Conservation (phyloP, 1,140 invertebrate genomes). For the Papilio xuthus region DNA sequence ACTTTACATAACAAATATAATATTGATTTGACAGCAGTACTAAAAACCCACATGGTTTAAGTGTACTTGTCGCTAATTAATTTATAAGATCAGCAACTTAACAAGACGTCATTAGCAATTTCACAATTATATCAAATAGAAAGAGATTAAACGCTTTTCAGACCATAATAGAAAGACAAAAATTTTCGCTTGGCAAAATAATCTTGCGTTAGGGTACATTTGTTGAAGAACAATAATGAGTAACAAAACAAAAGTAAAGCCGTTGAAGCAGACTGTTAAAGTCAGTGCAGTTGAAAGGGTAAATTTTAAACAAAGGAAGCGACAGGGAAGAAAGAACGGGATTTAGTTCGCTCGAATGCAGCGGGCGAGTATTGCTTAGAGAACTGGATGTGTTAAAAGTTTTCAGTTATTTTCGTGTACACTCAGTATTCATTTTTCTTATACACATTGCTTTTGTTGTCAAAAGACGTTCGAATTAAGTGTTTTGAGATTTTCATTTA, state of each 20-base stretch:
- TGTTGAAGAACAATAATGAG: constrained; percentile 11
- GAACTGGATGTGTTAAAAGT: constrained; percentile 19
- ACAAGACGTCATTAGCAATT: too few species aligned
- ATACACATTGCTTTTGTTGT: background rate
- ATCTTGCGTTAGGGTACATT: background rate
- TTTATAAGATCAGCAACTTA: too few species aligned
- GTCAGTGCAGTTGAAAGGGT: constrained; percentile 25
- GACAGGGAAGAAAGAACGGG: constrained; percentile 21
- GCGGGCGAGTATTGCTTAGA: constrained; percentile 14
- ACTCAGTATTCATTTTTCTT: background rate
- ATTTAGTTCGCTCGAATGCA: constrained; percentile 21
- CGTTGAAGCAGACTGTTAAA: constrained; percentile 17
- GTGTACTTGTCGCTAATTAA: too few species aligned
- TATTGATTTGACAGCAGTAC: too few species aligned
- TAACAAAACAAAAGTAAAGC: constrained; percentile 25
- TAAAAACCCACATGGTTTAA: too few species aligned
- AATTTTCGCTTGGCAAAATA: background rate
- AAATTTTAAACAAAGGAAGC: constrained; percentile 25
- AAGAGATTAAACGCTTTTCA: too few species aligned
- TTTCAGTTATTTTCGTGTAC: constrained; percentile 21
- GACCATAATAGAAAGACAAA: too few species aligned
- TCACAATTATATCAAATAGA: too few species aligned
- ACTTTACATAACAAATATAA: too few species aligned
- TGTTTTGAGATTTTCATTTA: background rate
- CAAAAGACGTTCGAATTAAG: background rate